A percentile compares a stretch with the other conserved stretches of the same genome.
Evolutionary conservation across 2,113 vertebrate genomes (phyloP).

Genomic region (Microcebus jonahi): DNA sequence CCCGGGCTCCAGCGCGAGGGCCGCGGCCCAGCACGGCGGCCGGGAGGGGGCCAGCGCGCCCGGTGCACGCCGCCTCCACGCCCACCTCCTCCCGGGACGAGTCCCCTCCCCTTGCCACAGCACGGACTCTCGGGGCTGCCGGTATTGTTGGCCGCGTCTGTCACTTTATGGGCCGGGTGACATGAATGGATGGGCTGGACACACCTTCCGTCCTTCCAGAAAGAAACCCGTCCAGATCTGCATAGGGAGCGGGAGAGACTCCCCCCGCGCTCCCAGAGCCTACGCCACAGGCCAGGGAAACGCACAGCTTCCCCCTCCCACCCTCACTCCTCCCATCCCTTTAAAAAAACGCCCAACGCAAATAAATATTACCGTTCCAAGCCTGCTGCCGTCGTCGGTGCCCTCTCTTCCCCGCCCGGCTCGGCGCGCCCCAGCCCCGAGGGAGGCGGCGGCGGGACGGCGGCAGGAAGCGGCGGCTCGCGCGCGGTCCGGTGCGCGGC

Average conservation of each 20-base stretch:
- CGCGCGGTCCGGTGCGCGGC: slow-evolving; percentile 19
- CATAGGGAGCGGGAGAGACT: slow-evolving; percentile 71
- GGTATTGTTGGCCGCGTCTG: slow-evolving; percentile 92
- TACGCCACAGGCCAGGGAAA: slow-evolving; percentile 76
- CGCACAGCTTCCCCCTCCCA: slow-evolving; percentile 34
- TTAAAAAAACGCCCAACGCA: slow-evolving; percentile 9
- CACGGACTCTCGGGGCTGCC: slow-evolving; percentile 78
- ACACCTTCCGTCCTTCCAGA: slow-evolving; percentile 91
- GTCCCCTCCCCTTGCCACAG: slow-evolving; percentile 73
- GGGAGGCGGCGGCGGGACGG: slow-evolving; percentile 35
- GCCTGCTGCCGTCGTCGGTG: neutral
- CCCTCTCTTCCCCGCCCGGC: neutral
- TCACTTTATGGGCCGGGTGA: slow-evolving; percentile 92
- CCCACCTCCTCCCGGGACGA: slow-evolving; percentile 15
- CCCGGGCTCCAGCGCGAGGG: neutral
- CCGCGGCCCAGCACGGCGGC: neutral
- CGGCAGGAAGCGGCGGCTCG: slow-evolving; percentile 15
- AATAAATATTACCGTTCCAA: slow-evolving; percentile 40
- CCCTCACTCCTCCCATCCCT: slow-evolving; percentile 49
- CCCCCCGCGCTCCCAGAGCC: slow-evolving; percentile 83
- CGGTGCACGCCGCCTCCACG: neutral
- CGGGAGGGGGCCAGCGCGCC: neutral
- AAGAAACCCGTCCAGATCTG: neutral
- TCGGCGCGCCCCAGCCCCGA: neutral
- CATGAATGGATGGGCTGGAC: slow-evolving; percentile 92